Base-by-base conservation (phyloP, 2,888 invertebrate genomes). In the Drosophila paramelanica region DNA sequence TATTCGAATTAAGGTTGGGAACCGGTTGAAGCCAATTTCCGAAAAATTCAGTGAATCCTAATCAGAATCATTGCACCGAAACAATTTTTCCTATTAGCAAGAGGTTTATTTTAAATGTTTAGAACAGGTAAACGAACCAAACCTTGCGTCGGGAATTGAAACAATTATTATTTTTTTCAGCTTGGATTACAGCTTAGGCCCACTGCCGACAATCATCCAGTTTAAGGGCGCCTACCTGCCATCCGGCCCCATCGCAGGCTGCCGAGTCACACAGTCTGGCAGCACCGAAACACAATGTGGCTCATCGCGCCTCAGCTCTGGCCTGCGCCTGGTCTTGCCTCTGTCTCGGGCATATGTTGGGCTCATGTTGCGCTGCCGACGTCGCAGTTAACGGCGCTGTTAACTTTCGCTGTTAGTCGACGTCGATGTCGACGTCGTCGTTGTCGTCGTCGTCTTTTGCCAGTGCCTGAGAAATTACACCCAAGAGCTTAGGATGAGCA, bases 261-360 rank as follows among this genome's bases (percentile, higher is more conserved):
- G 38, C 47, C 52, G 51, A 81, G 79, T 84, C 81, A 76, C 70
- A 79, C 82, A 88, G 89, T 89, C 84, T 89, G 84, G 89, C 88
- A 85, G 88, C 89, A 72, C 70, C 70, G 62, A 31, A 46, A 42
- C 39, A 58, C 56, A 60, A 20, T 50, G 52, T 61, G 57, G 69
- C 67, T 70, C 69, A 67, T 46, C 61, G 62, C 51, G 41, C 42
- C 59, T 42, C 58, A 39, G n/a, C 58, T 47, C 33, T 51, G 43
- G 31, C 77, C 38, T 53, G 41, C 20, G 66, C 69, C 36, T 55
- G 31, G 52, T 73, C 43, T 58, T 47, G 53, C 31, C 57, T 53
- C 53, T 43, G 46, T 60, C 36, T 60, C 46, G 41, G 49, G 51
- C 67, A 72, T 62, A 75, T 67, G 67, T 56, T 58, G 59, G 13